These are phyloP conservation scores for Pterocles burchelli DNA, from an alignment of 2,113 vertebrate species.

Conservation along the genomic window DNA sequence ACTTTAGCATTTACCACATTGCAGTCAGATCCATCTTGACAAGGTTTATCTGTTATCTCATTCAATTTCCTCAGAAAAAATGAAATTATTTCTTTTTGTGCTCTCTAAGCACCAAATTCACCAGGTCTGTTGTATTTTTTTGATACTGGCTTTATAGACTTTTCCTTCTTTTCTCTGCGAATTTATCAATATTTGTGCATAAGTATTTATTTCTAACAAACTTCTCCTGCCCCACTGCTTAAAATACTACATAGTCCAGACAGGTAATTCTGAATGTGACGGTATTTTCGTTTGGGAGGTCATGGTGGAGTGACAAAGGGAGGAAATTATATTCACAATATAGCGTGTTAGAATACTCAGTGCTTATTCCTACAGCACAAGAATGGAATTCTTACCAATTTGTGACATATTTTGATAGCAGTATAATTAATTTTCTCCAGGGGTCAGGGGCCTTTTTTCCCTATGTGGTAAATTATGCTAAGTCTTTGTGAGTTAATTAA, in stretches of 20 bases:
- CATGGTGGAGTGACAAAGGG: neutral
- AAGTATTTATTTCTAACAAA: neutral
- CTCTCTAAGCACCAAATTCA: neutral
- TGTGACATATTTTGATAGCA: neutral
- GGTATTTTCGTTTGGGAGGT: neutral
- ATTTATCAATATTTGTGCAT: neutral
- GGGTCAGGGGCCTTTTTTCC: neutral
- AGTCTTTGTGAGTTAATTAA: conserved; percentile 30
- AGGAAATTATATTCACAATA: neutral
- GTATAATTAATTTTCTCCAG: neutral
- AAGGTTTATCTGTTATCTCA: neutral
- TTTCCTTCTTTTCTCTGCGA: neutral
- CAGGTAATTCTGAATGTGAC: neutral
- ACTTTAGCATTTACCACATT: neutral
- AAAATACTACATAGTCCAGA: neutral
- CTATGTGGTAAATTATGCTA: neutral
- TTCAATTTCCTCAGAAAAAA: conserved; percentile 6
- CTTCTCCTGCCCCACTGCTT: neutral
- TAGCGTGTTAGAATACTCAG: neutral
- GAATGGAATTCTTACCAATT: neutral
- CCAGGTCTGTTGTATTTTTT: neutral
- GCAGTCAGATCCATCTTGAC: neutral
- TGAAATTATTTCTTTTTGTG: neutral
- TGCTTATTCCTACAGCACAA: neutral
- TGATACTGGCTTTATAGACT: neutral